Evolutionary conservation across 2,113 vertebrate genomes (phyloP).

Genomic region (Zosterops borbonicus): DNA sequence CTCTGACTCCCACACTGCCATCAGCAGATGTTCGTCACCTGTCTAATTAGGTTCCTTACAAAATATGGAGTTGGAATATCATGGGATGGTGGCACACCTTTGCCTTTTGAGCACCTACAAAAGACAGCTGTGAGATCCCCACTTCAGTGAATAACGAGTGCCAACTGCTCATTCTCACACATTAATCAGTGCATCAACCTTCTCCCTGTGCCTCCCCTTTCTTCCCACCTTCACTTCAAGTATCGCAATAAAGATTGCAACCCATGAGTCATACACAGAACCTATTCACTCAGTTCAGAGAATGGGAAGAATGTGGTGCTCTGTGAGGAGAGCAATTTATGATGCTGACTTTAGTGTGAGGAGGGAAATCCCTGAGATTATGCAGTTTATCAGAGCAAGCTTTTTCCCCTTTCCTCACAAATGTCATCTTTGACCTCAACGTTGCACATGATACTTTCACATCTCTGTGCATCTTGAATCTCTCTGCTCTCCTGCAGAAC

Average conservation of each 20-base stretch:
- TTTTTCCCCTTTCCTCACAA: background rate
- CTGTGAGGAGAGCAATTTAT: background rate
- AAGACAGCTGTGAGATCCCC: background rate
- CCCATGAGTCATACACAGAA: background rate
- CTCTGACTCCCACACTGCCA: background rate
- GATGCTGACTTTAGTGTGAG: background rate
- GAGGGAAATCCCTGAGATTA: background rate
- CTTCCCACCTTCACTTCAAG: background rate
- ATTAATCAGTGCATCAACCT: background rate
- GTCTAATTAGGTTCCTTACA: background rate
- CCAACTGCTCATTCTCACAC: background rate
- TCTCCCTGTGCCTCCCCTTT: background rate
- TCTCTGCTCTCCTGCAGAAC: background rate
- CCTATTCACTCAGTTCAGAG: background rate
- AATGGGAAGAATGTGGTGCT: background rate
- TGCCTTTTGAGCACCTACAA: background rate
- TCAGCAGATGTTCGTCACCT: background rate
- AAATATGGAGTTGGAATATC: background rate
- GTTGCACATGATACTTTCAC: background rate
- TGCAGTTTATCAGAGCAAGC: background rate
- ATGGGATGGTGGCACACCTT: background rate
- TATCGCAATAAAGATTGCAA: background rate
- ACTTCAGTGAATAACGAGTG: background rate
- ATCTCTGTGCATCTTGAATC: fast-evolving
- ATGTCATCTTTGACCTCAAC: background rate